Evolutionary conservation across 2,113 vertebrate genomes (phyloP).

Genomic region (Phrynocephalus versicolor): DNA sequence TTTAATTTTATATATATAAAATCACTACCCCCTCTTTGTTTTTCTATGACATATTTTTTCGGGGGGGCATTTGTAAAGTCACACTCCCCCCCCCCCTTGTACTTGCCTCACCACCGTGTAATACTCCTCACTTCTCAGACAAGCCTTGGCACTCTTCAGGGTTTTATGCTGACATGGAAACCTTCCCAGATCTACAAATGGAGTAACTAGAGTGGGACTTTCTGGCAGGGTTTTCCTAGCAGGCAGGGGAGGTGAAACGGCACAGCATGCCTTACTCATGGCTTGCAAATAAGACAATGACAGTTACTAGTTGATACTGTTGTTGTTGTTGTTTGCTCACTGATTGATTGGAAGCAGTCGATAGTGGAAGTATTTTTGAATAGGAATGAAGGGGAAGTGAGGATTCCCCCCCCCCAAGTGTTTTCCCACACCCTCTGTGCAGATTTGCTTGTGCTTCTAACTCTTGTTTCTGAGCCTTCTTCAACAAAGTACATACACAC

Average conservation of each 20-base stretch:
- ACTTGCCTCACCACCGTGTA: background rate
- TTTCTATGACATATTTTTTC: background rate
- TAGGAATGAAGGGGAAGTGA: background rate
- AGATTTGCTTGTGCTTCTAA: background rate
- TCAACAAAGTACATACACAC: background rate
- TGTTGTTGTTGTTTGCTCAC: background rate
- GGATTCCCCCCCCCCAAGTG: background rate
- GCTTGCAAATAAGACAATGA: background rate
- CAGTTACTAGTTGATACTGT: background rate
- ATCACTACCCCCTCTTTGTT: background rate
- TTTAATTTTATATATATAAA: background rate
- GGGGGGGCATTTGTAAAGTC: background rate
- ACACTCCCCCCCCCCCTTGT: background rate
- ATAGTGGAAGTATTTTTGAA: background rate
- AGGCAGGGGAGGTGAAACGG: background rate
- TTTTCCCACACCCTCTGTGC: background rate
- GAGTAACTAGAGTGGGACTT: background rate
- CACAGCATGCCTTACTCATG: background rate
- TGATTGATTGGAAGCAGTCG: background rate
- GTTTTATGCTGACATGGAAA: slow-evolving; percentile 14
- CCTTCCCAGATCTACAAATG: background rate
- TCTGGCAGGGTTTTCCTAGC: slow-evolving; percentile 10
- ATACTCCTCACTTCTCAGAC: background rate
- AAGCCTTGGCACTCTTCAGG: background rate
- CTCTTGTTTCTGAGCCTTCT: background rate